Base-by-base conservation (phyloP, 2,888 invertebrate genomes). In the Chrysomela aeneicollis region DNA sequence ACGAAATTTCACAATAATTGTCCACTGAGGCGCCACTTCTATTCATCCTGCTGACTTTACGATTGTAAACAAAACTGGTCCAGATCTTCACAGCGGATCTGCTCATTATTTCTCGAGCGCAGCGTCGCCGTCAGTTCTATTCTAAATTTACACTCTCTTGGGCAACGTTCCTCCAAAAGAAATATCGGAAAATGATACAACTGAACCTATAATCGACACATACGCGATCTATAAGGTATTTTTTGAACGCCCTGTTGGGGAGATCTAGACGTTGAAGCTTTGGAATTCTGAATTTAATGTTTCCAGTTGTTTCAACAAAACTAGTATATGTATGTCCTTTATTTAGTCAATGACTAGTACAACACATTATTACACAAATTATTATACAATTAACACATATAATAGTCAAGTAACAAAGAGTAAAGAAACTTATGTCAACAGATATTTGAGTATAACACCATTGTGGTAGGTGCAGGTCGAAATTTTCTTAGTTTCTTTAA, bases 111-210 rank as follows among this genome's bases (percentile, higher is more conserved):
- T 60, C 60, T 46, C 51, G 55, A 60, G 53, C 63, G 59, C 42
- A 10, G 63, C 63, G 53, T 59, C 63, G 63, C 37, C 63, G 50
- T 22, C 58, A 46, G 50, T 55, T 62, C 61, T 49, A 55, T 51
- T 63, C 63, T 60, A 63, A 54, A 62, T 53, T 60, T 66, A 60
- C 37, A n/a, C 42, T 61, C 57, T 55, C 61, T 65, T 61, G 57
- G 51, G 61, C 49, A 21, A 50, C 42, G 50, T 35, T 58, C 59
- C 59, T 65, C 58, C 65, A 35, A 53, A 61, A 26, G 61, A 61
- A 57, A 61, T 52, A 61, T 59, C 32, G 49, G 61, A 53, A 62
- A 51, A 42, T 42, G 54, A 54, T 26, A 61, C 42, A 42, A n/a
- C n/a, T 15, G 42, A 42, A 12, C 3, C 26, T 3, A 26, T 26